Base-by-base conservation (phyloP, 2,797 vertebrate species). In the Psittacula echo region DNA sequence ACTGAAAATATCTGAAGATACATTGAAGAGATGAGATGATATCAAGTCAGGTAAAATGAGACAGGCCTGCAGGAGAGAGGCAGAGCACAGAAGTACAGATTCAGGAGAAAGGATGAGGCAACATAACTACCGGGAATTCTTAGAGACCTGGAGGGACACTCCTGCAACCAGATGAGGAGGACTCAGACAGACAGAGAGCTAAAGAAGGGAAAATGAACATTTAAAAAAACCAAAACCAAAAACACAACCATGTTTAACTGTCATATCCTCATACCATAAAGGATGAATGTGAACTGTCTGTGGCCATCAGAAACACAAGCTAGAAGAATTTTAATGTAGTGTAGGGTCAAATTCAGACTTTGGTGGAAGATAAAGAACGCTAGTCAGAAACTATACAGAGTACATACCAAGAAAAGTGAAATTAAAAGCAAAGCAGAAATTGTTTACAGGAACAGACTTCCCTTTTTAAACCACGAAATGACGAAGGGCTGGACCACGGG, bases 131-230 rank as follows among this genome's bases (percentile, higher is more conserved):
- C 27, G 8, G 34, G 19, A 86, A 53, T 68, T 70, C 50, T 47
- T 53, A 24, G 3, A 56, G 7, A 78, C 13, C 48, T 50, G 21
- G 27, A 65, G 0, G 0, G 21, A 51, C 11, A 37, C 2, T 42
- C 11, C 17, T 47, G 51, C 4, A n/a, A 53, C 18, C 21, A 58
- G 24, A 48, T 37, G 8, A 58, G 16, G 15, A 92, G 11, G 23
- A 58, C 23, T 34, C 1, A 0, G 19, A 47, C 27, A 74, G 8
- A 71, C 5, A 47, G 39, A 47, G 39, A 65, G 11, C 16, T 65
- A 54, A 74, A 17, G 61, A 58, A 68, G 8, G 14, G 26, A 67
- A 15, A 24, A 83, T 60, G 51, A 18, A 44, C 5, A 37, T 45
- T 87, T 48, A 19, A 17, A 65, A 56, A 56, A 81, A 47, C 24